phyloP scores from a whole-genome alignment of 2,113 vertebrate genomes.

The Athene noctua region DNA sequence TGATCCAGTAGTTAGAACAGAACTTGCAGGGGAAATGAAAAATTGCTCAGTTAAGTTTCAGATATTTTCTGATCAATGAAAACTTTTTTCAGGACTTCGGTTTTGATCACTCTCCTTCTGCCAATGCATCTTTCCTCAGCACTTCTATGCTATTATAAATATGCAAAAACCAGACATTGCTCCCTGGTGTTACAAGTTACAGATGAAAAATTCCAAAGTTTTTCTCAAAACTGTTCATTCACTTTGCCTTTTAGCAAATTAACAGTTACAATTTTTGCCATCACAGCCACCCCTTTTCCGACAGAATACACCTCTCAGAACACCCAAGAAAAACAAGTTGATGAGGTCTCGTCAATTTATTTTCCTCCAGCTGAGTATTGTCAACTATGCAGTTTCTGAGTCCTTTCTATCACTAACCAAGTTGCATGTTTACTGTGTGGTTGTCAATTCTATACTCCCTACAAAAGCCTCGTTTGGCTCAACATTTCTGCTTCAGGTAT shows the following conservation, averaged over 20 bases:
- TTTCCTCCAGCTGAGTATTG: not conserved
- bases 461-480: not conserved
- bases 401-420: not conserved
- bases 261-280: not conserved
- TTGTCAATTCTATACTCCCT: not conserved
- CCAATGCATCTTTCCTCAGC: not conserved
- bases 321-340: not conserved
- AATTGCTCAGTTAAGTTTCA: not conserved
- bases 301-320: not conserved
- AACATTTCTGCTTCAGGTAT: not conserved
- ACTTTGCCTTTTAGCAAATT: not conserved
- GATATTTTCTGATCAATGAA: not conserved
- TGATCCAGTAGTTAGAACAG: not conserved
- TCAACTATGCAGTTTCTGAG: not conserved
- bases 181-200: not conserved
- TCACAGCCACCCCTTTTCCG: not conserved
- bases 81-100: not conserved
- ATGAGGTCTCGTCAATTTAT: not conserved
- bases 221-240: not conserved
- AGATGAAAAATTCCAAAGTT: not conserved
- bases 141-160: not conserved
- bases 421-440: not conserved
- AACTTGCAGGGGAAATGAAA: not conserved
- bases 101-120: not conserved
- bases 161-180: accelerated